Percentiles rank a stretch among this genome's conserved stretches.
Evolutionary conservation across 1,140 invertebrate genomes (phyloP).

Genomic region (Drosophila parabipectinata): DNA sequence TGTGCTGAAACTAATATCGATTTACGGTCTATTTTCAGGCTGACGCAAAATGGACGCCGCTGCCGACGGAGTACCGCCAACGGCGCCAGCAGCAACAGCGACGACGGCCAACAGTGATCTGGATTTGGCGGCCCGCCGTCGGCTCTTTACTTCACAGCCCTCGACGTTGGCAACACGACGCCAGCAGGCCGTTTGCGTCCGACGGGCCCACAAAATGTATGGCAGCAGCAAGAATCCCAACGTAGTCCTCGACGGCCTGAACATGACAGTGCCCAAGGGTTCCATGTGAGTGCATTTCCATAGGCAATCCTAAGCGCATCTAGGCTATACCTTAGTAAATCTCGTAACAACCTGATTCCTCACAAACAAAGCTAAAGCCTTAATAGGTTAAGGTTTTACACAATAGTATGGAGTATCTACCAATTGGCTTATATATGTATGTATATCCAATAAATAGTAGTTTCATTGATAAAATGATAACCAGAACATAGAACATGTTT

Average conservation of each 20-base stretch:
- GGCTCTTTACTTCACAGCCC: constrained; percentile 87
- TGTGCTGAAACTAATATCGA: constrained; percentile 47
- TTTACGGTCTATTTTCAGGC: constrained; percentile 53
- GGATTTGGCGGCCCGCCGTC: constrained; percentile 77
- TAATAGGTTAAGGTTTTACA: no score
- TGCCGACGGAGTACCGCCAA: constrained; percentile 74
- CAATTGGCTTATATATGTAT: no score
- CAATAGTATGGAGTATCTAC: no score
- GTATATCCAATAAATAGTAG: no score
- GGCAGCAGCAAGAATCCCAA: constrained; percentile 93
- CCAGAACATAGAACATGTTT: no score
- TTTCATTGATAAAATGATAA: no score
- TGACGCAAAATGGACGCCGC: constrained; percentile 73
- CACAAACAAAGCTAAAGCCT: no score
- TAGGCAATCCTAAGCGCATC: neutral
- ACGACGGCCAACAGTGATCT: constrained; percentile 62
- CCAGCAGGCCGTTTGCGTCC: constrained; percentile 92
- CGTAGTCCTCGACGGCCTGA: constrained; percentile 92
- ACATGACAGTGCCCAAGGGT: constrained; percentile 95
- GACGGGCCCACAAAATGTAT: constrained; percentile 93
- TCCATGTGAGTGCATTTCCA: constrained; percentile 90
- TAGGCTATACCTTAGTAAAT: neutral
- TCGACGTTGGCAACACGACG: constrained; percentile 89
- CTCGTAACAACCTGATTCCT: no score
- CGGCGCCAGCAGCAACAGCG: constrained; percentile 63